Percentiles rank a stretch among this genome's conserved stretches.
phyloP scores from a whole-genome alignment of 2,113 vertebrate species.

The Pavo muticus region DNA sequence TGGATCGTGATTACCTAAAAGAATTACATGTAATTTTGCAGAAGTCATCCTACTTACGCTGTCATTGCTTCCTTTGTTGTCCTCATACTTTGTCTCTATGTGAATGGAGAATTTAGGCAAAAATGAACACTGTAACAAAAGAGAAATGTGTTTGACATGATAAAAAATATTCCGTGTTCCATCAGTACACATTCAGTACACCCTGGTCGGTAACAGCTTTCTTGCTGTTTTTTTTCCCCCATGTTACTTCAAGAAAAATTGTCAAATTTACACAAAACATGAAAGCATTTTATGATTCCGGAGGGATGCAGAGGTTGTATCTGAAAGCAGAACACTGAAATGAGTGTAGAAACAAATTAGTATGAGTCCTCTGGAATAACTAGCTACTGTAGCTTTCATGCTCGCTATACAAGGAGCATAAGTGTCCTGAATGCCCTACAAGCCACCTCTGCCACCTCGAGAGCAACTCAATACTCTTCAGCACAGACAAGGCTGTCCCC shows the following conservation, averaged over 20 bases:
- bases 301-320: neutral
- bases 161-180: neutral
- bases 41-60: conserved; percentile 80
- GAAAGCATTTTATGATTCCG: neutral
- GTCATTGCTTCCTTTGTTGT: conserved; percentile 91
- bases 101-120: conserved; percentile 95
- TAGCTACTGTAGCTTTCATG: neutral
- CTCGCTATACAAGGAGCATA: neutral
- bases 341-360: neutral
- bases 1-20: neutral
- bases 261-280: neutral
- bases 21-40: neutral
- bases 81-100: conserved; percentile 93
- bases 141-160: conserved; percentile 26
- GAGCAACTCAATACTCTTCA: neutral
- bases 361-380: neutral
- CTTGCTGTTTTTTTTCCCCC: neutral
- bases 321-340: neutral
- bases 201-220: neutral
- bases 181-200: neutral
- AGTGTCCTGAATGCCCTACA: neutral
- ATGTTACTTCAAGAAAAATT: neutral
- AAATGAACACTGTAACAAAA: conserved; percentile 87
- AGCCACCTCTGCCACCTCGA: neutral
- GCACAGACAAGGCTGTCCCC: neutral